Evolutionary conservation across 1,140 invertebrate species (phyloP).

Genomic region (Parapsyche elsis): DNA sequence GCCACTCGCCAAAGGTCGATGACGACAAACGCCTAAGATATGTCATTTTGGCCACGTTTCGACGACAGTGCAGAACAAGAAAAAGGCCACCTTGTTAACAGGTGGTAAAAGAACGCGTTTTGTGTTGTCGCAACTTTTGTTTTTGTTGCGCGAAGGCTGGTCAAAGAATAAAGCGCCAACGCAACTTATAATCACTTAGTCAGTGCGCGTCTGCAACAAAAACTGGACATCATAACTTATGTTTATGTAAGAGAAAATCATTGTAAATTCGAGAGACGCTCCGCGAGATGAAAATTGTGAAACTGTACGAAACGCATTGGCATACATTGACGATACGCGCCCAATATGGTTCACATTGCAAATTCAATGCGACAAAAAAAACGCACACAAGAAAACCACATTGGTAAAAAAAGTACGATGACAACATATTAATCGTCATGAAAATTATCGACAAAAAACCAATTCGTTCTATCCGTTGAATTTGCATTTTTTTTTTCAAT

Average conservation of each 20-base stretch:
- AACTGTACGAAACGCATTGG: not conserved
- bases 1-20: not conserved
- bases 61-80: too few relatives aligned
- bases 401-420: too few relatives aligned
- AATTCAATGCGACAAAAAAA: too few relatives aligned
- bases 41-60: constrained; percentile 4
- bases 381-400: too few relatives aligned
- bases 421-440: too few relatives aligned
- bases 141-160: not conserved
- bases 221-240: constrained; percentile 8
- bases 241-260: not conserved
- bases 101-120: too few relatives aligned
- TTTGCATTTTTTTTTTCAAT: too few relatives aligned
- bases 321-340: constrained; percentile 6
- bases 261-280: not conserved
- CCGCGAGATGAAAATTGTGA: not conserved
- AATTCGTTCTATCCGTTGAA: too few relatives aligned
- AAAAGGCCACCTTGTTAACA: not conserved
- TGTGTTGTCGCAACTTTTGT: not conserved
- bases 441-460: too few relatives aligned
- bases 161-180: constrained; percentile 6
- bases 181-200: not conserved
- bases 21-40: constrained; percentile 1
- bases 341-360: constrained; percentile 14
- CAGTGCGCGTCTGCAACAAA: not conserved